Conservation (phyloP, 2,888 invertebrate genomes). For the Drosophila nr. perissopoda region DNA sequence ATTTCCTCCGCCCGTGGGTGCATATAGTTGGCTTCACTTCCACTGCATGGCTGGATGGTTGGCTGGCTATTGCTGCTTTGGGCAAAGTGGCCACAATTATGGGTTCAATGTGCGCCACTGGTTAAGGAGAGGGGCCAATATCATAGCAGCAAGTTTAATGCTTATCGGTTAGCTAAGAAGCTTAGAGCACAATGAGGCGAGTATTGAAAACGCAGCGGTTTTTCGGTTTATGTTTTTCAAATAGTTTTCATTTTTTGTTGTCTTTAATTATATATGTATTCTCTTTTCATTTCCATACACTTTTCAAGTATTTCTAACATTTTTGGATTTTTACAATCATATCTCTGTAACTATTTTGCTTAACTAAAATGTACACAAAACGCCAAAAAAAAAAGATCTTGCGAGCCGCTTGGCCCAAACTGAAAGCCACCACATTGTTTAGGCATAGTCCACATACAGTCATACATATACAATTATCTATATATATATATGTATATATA, state of each 20-base stretch:
- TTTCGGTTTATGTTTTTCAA: constrained; percentile 45
- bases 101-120: constrained; percentile 45
- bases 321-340: constrained; percentile 61
- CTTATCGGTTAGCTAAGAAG: constrained; percentile 38
- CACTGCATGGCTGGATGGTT: constrained; percentile 11
- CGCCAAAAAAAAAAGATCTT: constrained; percentile 58
- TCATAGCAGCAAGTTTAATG: constrained; percentile 17
- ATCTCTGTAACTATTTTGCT: constrained; percentile 53
- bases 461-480: constrained; percentile 44
- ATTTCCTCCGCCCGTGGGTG: constrained; percentile 51
- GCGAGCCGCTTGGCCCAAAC: constrained; percentile 38
- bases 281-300: constrained; percentile 29
- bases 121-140: constrained; percentile 4
- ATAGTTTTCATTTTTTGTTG: constrained; percentile 35
- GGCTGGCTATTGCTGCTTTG: constrained; percentile 41
- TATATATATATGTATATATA: constrained; percentile 18
- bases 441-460: constrained; percentile 63
- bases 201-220: constrained; percentile 34
- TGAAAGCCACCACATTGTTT: constrained; percentile 61
- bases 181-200: constrained; percentile 28
- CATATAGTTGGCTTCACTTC: constrained; percentile 7
- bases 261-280: constrained; percentile 58
- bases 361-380: constrained; percentile 73
- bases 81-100: constrained; percentile 64
- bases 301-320: constrained; percentile 7